A percentile compares a stretch with the other conserved stretches of the same genome.
Evolutionary conservation across 1,140 invertebrate species (phyloP).

Genomic region (Bombus huntii): DNA sequence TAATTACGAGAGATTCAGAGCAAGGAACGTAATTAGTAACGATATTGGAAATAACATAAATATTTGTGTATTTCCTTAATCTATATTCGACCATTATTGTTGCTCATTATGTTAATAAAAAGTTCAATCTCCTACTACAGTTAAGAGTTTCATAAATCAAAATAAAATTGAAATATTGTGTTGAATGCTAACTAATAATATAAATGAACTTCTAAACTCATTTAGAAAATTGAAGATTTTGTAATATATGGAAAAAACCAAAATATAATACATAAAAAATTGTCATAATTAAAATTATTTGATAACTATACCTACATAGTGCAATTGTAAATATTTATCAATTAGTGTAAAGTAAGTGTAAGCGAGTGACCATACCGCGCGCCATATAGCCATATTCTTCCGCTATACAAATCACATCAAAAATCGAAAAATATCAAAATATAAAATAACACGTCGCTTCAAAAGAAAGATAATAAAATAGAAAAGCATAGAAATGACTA

Average conservation of each 20-base stretch:
- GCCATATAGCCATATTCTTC: background rate
- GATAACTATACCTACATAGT: no score
- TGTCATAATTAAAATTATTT: no score
- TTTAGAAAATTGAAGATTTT: background rate
- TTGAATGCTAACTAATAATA: background rate
- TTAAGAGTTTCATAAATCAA: background rate
- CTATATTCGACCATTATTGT: background rate
- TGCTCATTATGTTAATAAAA: background rate
- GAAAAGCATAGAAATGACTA: background rate
- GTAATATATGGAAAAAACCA: background rate
- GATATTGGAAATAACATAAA: background rate
- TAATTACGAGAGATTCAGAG: background rate
- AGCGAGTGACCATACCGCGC: background rate
- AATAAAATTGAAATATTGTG: background rate
- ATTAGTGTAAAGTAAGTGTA: no score
- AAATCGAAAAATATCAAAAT: background rate
- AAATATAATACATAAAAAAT: background rate
- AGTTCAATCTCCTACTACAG: background rate
- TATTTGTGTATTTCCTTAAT: background rate
- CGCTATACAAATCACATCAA: background rate
- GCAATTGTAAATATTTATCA: no score
- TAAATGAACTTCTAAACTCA: background rate
- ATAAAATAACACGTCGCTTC: background rate
- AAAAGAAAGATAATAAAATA: no score
- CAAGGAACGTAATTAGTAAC: background rate